Percentiles rank a stretch among this genome's conserved stretches.
phyloP scores from a whole-genome alignment of 2,888 invertebrate species.

The Anticlea derivata region DNA sequence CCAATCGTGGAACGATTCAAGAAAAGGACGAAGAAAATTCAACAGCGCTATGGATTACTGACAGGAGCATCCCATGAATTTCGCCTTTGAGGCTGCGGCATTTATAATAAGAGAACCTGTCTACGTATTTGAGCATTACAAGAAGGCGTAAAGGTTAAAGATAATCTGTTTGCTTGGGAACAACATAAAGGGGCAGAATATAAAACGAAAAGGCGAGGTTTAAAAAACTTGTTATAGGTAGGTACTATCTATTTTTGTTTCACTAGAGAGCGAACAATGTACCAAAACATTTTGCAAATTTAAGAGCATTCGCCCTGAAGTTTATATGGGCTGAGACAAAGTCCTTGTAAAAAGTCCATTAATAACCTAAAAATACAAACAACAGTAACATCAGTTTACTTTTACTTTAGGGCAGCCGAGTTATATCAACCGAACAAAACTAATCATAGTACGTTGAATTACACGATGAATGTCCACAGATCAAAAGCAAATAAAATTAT shows the following conservation, averaged over 20 bases:
- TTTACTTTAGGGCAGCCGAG: too few species aligned
- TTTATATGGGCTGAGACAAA: too few species aligned
- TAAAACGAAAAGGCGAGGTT: neutral
- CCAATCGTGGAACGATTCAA: slow-evolving; percentile 13
- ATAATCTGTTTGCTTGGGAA: slow-evolving; percentile 34
- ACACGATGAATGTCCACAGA: neutral
- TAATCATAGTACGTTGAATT: too few species aligned
- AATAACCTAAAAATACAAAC: too few species aligned
- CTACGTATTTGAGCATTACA: slow-evolving; percentile 43
- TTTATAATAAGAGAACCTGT: slow-evolving; percentile 43
- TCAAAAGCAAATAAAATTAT: neutral
- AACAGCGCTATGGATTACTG: slow-evolving; percentile 21
- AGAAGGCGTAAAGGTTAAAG: slow-evolving; percentile 30
- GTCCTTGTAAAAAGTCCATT: too few species aligned
- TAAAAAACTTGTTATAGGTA: neutral
- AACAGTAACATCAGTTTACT: too few species aligned
- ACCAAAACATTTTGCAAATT: too few species aligned
- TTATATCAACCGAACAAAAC: too few species aligned
- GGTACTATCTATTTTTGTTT: too few species aligned
- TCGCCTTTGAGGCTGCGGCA: slow-evolving; percentile 41
- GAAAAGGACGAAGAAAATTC: slow-evolving; percentile 4
- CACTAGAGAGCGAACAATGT: too few species aligned
- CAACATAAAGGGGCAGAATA: slow-evolving; percentile 8
- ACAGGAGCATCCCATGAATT: slow-evolving; percentile 41
- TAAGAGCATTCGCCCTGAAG: too few species aligned